phyloP scores from a whole-genome alignment of 1,140 invertebrate species.

The Drosophila persimilis region DNA sequence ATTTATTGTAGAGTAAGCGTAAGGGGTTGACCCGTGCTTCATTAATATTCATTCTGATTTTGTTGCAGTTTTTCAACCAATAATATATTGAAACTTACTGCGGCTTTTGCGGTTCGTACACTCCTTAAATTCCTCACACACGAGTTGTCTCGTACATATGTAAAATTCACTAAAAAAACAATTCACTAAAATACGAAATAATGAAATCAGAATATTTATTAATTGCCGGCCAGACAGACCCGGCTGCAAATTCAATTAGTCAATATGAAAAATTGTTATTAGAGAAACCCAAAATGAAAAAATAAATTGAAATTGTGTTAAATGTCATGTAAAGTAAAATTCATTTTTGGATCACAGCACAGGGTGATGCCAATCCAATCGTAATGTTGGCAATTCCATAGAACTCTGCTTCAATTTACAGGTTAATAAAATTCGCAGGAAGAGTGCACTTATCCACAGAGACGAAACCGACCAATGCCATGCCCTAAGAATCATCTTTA shows the following conservation, averaged over 20 bases:
- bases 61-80: constrained; percentile 41
- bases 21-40: constrained; percentile 32
- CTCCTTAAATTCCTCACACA: constrained; percentile 35
- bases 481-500: too few species aligned
- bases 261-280: constrained; percentile 63
- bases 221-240: constrained; percentile 34
- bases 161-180: constrained; percentile 4
- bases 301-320: constrained; percentile 55
- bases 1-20: constrained; percentile 56
- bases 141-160: background rate
- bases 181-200: constrained; percentile 11
- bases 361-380: background rate
- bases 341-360: background rate
- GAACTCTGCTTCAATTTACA: constrained; percentile 4
- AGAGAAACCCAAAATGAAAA: constrained; percentile 40
- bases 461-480: too few species aligned
- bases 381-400: background rate
- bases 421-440: too few species aligned
- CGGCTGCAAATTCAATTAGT: constrained; percentile 40
- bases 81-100: constrained; percentile 27
- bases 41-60: constrained; percentile 77
- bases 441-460: too few species aligned
- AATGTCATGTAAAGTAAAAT: constrained; percentile 9
- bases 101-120: constrained; percentile 20
- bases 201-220: constrained; percentile 79